A percentile compares a stretch with the other conserved stretches of the same genome.
phyloP scores from a whole-genome alignment of 2,113 vertebrate genomes.

The Elanoides forficatus region DNA sequence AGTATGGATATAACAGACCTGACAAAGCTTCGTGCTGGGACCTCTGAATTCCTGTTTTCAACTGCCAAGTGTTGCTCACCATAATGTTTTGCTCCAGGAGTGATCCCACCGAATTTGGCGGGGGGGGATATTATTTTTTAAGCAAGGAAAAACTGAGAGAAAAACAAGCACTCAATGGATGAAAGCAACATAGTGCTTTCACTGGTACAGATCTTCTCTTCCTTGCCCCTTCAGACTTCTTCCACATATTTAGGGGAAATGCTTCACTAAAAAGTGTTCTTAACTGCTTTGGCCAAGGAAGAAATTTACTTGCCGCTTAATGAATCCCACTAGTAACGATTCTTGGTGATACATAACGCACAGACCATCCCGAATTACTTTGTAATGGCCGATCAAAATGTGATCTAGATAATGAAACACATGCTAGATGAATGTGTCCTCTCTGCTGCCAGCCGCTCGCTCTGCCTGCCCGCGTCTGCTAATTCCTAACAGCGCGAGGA shows the following conservation, averaged over 20 bases:
- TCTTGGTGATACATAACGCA: neutral
- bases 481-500: neutral
- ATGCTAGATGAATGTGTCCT: neutral
- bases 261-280: neutral
- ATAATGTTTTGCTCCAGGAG: neutral
- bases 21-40: neutral
- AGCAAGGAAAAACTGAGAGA: neutral
- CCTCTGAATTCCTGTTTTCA: neutral
- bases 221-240: neutral
- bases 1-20: neutral
- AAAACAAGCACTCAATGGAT: neutral
- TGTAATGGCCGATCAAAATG: slow-evolving; percentile 18
- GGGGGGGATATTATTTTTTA: neutral
- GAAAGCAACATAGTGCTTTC: neutral
- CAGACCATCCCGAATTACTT: slow-evolving; percentile 10
- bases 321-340: neutral
- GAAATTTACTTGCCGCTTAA: neutral
- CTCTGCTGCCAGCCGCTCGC: neutral
- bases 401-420: slow-evolving; percentile 19
- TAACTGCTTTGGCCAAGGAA: neutral
- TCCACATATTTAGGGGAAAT: neutral
- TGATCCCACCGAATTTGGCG: neutral
- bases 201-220: neutral
- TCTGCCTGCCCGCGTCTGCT: neutral
- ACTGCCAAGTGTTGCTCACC: neutral